phyloP scores from a whole-genome alignment of 2,888 invertebrate species.

The Sminthurides aquaticus region DNA sequence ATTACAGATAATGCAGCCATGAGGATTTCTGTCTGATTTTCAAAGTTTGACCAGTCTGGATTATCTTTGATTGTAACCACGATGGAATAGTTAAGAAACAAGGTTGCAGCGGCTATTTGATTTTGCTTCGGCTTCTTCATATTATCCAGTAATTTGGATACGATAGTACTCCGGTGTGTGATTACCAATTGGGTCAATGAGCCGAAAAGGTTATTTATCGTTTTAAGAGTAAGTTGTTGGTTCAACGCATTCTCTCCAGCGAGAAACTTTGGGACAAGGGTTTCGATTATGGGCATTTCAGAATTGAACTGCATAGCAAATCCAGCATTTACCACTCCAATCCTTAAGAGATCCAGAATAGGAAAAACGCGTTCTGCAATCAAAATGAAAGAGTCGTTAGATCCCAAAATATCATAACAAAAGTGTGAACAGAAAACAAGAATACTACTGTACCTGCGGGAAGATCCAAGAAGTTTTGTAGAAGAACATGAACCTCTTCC shows the following conservation, averaged over 20 bases:
- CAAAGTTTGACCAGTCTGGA: constrained; percentile 57
- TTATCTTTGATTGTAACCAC: constrained; percentile 49
- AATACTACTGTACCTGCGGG: constrained; percentile 16
- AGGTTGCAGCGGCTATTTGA: constrained; percentile 67
- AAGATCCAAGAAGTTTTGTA: constrained; percentile 4
- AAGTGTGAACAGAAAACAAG: neutral
- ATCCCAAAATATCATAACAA: constrained; percentile 3
- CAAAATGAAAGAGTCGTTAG: constrained; percentile 5
- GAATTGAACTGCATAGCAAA: constrained; percentile 49
- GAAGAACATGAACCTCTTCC: constrained; percentile 10
- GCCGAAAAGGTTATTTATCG: constrained; percentile 72
- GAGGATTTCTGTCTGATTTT: constrained; percentile 67
- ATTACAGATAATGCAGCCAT: constrained; percentile 69
- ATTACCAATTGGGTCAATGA: constrained; percentile 54
- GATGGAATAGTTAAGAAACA: constrained; percentile 65
- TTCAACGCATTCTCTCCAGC: constrained; percentile 57
- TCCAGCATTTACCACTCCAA: constrained; percentile 62
- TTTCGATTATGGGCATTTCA: constrained; percentile 47
- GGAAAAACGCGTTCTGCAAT: constrained; percentile 70
- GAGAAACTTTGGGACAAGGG: constrained; percentile 43
- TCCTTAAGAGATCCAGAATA: constrained; percentile 74
- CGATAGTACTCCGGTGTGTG: constrained; percentile 53
- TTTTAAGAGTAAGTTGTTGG: constrained; percentile 68
- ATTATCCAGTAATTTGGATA: constrained; percentile 54
- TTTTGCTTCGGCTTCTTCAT: constrained; percentile 55